phyloP scores from a whole-genome alignment of 2,113 vertebrate genomes.

The Rissa tridactyla region DNA sequence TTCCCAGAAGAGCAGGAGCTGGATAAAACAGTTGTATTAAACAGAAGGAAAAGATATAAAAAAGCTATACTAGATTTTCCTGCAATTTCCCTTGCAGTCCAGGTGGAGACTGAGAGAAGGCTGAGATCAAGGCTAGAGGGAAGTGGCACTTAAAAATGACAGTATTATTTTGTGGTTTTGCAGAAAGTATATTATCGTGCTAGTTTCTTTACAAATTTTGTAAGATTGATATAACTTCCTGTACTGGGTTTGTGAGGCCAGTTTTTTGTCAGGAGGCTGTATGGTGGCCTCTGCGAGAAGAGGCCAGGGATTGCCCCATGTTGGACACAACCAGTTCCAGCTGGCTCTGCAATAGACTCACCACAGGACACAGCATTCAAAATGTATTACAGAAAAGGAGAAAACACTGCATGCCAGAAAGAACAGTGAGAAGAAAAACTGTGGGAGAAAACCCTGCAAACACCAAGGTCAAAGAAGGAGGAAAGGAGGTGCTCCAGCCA shows the following conservation, averaged over 20 bases:
- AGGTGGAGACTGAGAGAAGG: not conserved
- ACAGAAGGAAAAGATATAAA: not conserved
- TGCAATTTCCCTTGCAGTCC: not conserved
- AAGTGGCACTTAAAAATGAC: not conserved
- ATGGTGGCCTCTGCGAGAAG: not conserved
- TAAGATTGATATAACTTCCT: not conserved
- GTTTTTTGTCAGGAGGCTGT: not conserved
- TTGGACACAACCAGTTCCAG: not conserved
- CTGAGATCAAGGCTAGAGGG: not conserved
- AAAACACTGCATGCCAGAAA: not conserved
- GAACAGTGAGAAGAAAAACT: not conserved
- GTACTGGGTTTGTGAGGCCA: not conserved
- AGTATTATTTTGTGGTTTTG: not conserved
- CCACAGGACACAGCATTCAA: not conserved
- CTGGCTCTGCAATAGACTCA: not conserved
- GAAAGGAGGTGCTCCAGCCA: not conserved
- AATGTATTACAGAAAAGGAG: not conserved
- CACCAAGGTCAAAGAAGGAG: not conserved
- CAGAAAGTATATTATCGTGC: not conserved
- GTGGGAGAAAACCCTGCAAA: not conserved
- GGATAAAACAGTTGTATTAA: not conserved
- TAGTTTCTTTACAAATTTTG: not conserved
- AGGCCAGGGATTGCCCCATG: fast-evolving
- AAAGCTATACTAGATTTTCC: not conserved
- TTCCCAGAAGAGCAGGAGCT: not conserved